Evolutionary conservation across 2,113 vertebrate genomes (phyloP).

Genomic region (Marcusenius ussheri): DNA sequence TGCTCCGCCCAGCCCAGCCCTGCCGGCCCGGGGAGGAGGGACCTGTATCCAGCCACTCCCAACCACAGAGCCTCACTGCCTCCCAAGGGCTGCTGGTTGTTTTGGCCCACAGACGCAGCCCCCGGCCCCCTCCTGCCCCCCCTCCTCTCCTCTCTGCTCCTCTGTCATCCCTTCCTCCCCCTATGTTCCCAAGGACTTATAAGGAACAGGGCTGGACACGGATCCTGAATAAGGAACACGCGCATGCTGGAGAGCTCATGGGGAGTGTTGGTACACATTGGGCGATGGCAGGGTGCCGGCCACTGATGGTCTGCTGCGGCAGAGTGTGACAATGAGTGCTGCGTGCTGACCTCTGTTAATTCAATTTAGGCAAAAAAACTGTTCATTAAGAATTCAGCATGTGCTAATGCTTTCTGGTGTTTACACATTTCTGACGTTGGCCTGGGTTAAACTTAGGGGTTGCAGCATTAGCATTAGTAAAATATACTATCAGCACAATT

Average conservation of each 20-base stretch:
- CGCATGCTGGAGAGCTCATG: not conserved
- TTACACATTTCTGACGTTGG: not conserved
- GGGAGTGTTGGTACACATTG: not conserved
- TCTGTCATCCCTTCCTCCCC: not conserved
- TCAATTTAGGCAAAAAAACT: not conserved
- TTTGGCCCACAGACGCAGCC: not conserved
- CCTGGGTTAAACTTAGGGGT: not conserved
- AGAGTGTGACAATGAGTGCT: not conserved
- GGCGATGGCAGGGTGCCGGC: not conserved
- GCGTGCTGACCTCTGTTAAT: not conserved
- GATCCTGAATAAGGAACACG: not conserved
- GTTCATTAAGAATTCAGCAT: not conserved
- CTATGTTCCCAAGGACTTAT: not conserved
- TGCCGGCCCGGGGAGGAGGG: not conserved
- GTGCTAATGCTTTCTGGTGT: not conserved
- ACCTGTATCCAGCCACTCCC: not conserved
- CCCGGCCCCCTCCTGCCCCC: not conserved
- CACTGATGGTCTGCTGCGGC: not conserved
- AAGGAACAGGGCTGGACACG: not conserved
- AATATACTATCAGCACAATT: not conserved
- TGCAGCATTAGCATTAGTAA: not conserved
- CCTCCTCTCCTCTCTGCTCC: not conserved
- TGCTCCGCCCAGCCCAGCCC: constrained; percentile 8
- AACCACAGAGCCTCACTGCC: not conserved
- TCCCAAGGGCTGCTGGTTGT: not conserved